Percentiles rank a stretch among this genome's conserved stretches.
phyloP scores from a whole-genome alignment of 2,888 invertebrate species.

The Andrena haemorrhoa region DNA sequence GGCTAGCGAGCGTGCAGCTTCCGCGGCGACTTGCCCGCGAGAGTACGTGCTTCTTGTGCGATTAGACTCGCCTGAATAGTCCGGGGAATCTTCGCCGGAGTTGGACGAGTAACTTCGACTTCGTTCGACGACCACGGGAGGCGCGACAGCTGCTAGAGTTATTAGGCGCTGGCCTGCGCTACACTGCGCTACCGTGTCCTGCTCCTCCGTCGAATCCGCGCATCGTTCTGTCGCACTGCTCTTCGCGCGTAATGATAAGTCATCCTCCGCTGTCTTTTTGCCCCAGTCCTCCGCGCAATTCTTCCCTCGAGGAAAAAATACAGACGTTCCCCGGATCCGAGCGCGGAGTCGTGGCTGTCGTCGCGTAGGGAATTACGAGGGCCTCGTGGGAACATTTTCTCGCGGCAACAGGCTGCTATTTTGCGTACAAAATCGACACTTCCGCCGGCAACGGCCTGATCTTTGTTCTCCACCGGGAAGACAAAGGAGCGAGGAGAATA shows the following conservation, averaged over 20 bases:
- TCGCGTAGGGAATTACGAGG: slow-evolving; percentile 41
- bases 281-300: background rate
- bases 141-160: slow-evolving; percentile 21
- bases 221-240: background rate
- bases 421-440: slow-evolving; percentile 68
- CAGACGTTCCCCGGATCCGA: no score
- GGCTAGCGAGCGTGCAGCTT: slow-evolving; percentile 55
- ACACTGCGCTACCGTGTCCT: background rate
- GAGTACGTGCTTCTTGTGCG: slow-evolving; percentile 19
- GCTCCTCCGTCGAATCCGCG: background rate
- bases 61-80: slow-evolving; percentile 13
- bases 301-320: no score
- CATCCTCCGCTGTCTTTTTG: background rate
- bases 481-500: slow-evolving; percentile 41
- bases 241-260: background rate
- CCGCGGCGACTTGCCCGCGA: slow-evolving; percentile 28
- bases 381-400: slow-evolving; percentile 56
- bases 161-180: slow-evolving; percentile 10
- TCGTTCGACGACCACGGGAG: background rate
- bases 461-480: slow-evolving; percentile 49
- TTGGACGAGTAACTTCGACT: slow-evolving; percentile 12
- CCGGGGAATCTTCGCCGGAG: background rate
- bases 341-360: slow-evolving; percentile 4
- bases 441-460: slow-evolving; percentile 49
- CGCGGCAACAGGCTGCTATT: slow-evolving; percentile 52